Evolutionary conservation across 2,888 invertebrate species (phyloP).

Genomic region (Caenorhabditis imperialis): DNA sequence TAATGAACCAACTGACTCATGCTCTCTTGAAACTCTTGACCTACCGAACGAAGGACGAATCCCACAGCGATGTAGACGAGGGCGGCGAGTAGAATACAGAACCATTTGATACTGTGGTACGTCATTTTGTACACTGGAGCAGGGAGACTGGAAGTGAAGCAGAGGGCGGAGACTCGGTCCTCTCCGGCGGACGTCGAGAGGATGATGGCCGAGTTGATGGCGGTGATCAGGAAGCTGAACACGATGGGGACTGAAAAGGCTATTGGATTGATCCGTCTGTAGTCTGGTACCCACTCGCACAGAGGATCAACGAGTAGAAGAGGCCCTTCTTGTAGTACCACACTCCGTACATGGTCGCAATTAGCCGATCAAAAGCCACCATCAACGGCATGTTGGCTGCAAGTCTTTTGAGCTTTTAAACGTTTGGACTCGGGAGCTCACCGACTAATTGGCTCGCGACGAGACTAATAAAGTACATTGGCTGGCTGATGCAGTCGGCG

Average conservation of each 20-base stretch:
- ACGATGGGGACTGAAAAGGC: constrained; percentile 30
- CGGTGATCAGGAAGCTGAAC: constrained; percentile 1
- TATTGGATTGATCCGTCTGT: too few relatives aligned
- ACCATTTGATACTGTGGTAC: constrained; percentile 10
- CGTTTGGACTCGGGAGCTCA: too few relatives aligned
- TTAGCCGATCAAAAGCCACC: constrained; percentile 22
- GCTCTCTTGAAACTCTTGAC: too few relatives aligned
- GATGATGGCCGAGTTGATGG: constrained; percentile 8
- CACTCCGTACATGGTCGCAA: constrained; percentile 6
- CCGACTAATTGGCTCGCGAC: constrained; percentile 8
- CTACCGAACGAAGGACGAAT: too few relatives aligned
- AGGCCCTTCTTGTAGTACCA: constrained; percentile 29
- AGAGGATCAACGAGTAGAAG: constrained; percentile 6
- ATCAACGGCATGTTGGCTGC: constrained; percentile 19
- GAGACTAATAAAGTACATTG: constrained; percentile 25
- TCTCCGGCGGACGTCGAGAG: background rate
- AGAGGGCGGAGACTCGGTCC: constrained; percentile 1
- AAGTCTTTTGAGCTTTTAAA: too few relatives aligned
- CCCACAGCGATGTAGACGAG: background rate
- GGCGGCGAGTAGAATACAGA: constrained; percentile 4
- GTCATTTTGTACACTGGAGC: constrained; percentile 7
- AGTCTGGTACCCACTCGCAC: constrained; percentile 15
- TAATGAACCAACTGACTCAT: too few relatives aligned
- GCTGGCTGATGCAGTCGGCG: constrained; percentile 5
- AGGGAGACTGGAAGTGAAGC: constrained; percentile 16